Base-by-base conservation (phyloP, 2,888 invertebrate genomes). In the Kuschelorhynchus macadamiae region DNA sequence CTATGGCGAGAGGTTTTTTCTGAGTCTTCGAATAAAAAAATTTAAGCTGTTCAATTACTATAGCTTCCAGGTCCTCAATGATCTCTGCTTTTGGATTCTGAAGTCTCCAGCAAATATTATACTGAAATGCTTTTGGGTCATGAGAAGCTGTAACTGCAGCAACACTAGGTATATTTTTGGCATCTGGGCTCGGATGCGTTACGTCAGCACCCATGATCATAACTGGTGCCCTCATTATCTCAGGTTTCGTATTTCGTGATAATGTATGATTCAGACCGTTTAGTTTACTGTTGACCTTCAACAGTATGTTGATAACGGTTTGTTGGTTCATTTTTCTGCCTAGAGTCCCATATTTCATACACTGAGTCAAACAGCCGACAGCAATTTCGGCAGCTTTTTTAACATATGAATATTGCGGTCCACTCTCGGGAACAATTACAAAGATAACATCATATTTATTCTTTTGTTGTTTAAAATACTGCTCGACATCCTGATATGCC, bases 121-220 rank as follows among this genome's bases (percentile, higher is more conserved):
- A 94, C 33, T 86, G 81, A 73, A 90, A 91, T 4, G 90, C 92
- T 44, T 85, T 83, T 0, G 83, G 73, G 80, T 93, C 93, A 67
- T 91, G 87, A 0, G 92, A 93, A 0, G 93, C 92, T 0, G 92
- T 91, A 1, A 94, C 92, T 0, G 91, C 91, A 0, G 91, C 91
- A 30, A 91, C 90, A 78, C 91, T 91, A 0, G 89, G 89, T 71
- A 83, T 83, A 3, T 82, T 79, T 87, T 87, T 81, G 1, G 91
- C 89, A 66, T 92, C 93, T n/a, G 94, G 94, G 0, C 93, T 89
- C 0, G 97, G 96, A 85, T 97, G 97, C 0, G 96, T 96, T 4
- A 97, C 96, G 83, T 97, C 97, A 5, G 96, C 96, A 0, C 97
- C 97, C 82, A 84, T 83, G 42, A 84, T 78, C 81, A 92, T 89